Base-by-base conservation (phyloP, 2,888 invertebrate genomes). In the Tuberolachnus salignus region DNA sequence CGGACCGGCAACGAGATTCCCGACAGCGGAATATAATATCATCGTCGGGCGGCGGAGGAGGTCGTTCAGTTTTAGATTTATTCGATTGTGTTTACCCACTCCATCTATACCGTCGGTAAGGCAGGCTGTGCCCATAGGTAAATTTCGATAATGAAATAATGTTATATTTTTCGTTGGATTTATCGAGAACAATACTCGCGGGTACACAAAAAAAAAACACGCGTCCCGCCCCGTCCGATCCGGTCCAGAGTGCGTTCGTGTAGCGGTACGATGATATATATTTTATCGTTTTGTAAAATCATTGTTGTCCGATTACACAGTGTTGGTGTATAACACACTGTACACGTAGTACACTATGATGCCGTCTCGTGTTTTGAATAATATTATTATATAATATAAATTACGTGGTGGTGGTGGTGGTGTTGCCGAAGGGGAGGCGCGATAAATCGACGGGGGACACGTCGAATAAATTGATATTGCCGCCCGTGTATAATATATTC, bases 211-310 rank as follows among this genome's bases (percentile, higher is more conserved):
- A 6, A 34, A 34, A 34, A 34, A 4, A 34, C 34, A 6, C 34
- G 34, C 34, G 34, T 34, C 34, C 3, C 6, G 3, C 34, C 44
- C 59, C 71, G 46, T 46, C 46, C 44, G 71, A 59, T 44, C 42
- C 16, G n/a, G 71, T 46, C 26, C n/a, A 6, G 70, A 21, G 11
- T 13, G 70, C 42, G 46, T 23, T 46, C 66, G 46, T 46, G 63
- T 34, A 34, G 34, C 3, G 6, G 34, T 34, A 34, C 6, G 6
- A 34, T 34, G 6, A 34, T 34, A 34, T 34, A 34, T 6, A 34
- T 34, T 73, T 73, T 73, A 73, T 73, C 72, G 72, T 61, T 73
- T 73, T 63, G 72, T 73, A 63, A 73, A 63, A 63, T 63, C 72
- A 63, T 73, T 73, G 61, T 73, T 34, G 49, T 63, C 46, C 13